Percentiles rank a stretch among this genome's conserved stretches.
phyloP scores from a whole-genome alignment of 2,113 vertebrate genomes.

The Phalacrocorax aristotelis region DNA sequence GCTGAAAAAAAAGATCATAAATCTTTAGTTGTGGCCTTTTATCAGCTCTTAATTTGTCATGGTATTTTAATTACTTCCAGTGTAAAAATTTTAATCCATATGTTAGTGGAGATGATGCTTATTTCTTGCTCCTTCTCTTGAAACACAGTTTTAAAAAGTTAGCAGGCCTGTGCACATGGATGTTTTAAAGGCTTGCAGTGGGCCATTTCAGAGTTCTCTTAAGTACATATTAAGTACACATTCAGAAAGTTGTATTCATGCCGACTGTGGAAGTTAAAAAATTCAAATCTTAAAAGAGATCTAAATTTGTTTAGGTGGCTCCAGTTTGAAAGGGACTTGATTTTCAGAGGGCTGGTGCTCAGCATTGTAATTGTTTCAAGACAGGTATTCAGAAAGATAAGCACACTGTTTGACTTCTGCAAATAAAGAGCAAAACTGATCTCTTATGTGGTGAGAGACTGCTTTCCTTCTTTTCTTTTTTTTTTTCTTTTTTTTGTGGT shows the following conservation, averaged over 20 bases:
- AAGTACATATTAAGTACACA: neutral
- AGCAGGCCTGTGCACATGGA: neutral
- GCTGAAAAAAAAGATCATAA: conserved; percentile 62
- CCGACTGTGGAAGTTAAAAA: neutral
- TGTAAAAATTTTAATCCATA: conserved; percentile 71
- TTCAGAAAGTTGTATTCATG: neutral
- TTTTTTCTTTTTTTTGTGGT: neutral
- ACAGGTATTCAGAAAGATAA: neutral
- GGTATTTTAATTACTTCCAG: conserved; percentile 76
- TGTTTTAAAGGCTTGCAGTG: neutral
- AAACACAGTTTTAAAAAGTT: neutral
- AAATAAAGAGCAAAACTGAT: neutral
- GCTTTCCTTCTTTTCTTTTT: neutral
- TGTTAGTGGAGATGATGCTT: conserved; percentile 41
- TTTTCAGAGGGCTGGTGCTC: neutral
- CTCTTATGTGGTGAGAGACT: neutral
- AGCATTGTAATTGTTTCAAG: neutral
- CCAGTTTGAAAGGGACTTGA: neutral
- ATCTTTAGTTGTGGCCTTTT: conserved; percentile 75
- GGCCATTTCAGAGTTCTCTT: neutral
- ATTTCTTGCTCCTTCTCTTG: conserved; percentile 22
- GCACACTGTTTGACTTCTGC: neutral
- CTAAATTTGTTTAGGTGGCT: neutral
- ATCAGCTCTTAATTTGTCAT: conserved; percentile 77
- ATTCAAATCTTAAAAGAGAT: neutral